Percentiles rank a stretch among this genome's conserved stretches.
Evolutionary conservation across 2,797 vertebrate species (phyloP).

Genomic region (Eulemur albifrons): DNA sequence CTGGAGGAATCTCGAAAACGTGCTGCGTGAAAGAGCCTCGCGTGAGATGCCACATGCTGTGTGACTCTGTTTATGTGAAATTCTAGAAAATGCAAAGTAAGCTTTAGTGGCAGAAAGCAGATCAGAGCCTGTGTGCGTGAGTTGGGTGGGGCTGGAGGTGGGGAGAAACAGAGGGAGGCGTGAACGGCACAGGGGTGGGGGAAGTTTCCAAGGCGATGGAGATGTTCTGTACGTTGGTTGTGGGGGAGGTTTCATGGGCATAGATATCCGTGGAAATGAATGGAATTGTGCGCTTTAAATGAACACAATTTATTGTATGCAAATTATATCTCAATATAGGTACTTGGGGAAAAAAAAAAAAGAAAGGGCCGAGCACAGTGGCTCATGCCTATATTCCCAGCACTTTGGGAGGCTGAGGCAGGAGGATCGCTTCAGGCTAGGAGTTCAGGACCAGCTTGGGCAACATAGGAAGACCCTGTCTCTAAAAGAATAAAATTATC

Average conservation of each 20-base stretch:
- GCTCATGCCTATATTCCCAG: neutral
- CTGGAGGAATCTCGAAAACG: fast-evolving
- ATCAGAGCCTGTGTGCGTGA: neutral
- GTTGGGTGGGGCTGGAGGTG: neutral
- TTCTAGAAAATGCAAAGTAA: neutral
- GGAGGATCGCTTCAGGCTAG: neutral
- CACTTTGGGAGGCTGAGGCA: neutral
- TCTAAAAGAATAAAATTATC: neutral
- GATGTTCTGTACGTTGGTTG: too few relatives aligned
- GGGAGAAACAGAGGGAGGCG: neutral
- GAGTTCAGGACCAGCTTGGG: neutral
- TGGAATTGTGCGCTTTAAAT: neutral
- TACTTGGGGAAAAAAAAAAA: neutral
- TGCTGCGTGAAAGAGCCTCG: fast-evolving
- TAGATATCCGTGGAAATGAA: neutral
- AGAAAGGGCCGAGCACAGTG: neutral
- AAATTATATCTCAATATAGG: neutral
- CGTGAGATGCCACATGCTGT: too few relatives aligned
- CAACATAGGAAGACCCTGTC: neutral
- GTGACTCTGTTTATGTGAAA: neutral
- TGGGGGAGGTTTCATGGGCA: neutral
- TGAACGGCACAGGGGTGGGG: fast-evolving
- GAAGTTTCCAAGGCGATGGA: neutral
- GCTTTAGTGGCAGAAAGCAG: neutral
- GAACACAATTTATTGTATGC: neutral